Base-by-base conservation (phyloP, 2,113 vertebrate species). In the Zosterops lateralis region DNA sequence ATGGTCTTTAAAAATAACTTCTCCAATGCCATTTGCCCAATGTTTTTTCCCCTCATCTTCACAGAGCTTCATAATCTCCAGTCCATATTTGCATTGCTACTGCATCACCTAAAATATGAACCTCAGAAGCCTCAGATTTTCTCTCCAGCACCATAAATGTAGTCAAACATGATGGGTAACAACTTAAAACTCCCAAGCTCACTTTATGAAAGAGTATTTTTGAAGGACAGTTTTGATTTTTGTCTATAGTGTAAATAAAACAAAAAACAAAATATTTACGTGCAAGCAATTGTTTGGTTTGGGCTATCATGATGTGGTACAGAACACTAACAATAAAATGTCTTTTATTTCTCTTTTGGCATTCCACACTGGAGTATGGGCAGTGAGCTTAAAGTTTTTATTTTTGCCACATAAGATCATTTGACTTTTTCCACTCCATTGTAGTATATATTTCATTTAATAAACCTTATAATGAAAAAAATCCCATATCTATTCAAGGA, bases 401-500 rank as follows among this genome's bases (percentile, higher is more conserved):
- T 65, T 91, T 96, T 91, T 93, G 26, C 84, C 28, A 14, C 70
- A 62, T 70, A 82, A 66, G 62, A 84, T 45, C 6, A 62, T 76
- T 70, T 76, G 38, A 79, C 32, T 89, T 87, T 87, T 80, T 15
- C 44, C 32, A 85, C 81, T 84, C 24, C 66, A 22, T 4, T 36
- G 29, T 78, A 87, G 36, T 47, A 72, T 7, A 14, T n/a, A 66
- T 85, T 91, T 82, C 22, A 79, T 75, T 96, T 91, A 82, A 95
- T 76, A 95, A 93, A 92, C 10, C 24, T 84, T 61, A 67, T 74
- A 80, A 92, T 84, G 84, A 64, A 85, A 67, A 80, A 61, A 62
- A 86, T 1, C 6, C 36, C 34, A 45, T 32, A 42, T 82, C 77
- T 82, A 28, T 47, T 82, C 66, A 76, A 92, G 47, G 58, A 85